Percentiles rank a stretch among this genome's conserved stretches.
These are phyloP conservation scores for Spilogale gracilis DNA, from an alignment of 2,113 vertebrate genomes.

Conservation along the genomic window DNA sequence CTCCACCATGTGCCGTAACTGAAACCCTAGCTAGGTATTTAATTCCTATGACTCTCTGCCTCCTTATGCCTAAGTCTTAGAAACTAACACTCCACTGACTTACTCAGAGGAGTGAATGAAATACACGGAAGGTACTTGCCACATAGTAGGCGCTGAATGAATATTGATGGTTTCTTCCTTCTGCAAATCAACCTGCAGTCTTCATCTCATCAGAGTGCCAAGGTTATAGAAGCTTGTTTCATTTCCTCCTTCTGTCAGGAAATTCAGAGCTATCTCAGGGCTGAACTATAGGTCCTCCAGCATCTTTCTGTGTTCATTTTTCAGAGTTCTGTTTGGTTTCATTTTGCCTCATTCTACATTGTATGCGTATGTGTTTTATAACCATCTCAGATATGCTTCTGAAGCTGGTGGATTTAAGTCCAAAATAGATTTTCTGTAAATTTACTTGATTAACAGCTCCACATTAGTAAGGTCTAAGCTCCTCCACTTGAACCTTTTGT, in stretches of 20 bases:
- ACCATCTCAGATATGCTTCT: background rate
- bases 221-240: background rate
- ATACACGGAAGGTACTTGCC: background rate
- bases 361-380: background rate
- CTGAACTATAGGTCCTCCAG: background rate
- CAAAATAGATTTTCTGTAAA: background rate
- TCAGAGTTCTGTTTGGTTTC: slow-evolving; percentile 22
- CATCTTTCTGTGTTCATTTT: background rate
- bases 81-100: background rate
- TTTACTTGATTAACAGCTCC: background rate
- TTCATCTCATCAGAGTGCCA: background rate
- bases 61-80: slow-evolving; percentile 21
- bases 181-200: background rate
- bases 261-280: background rate
- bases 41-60: background rate
- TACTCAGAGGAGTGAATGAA: slow-evolving; percentile 6
- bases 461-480: background rate
- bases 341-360: background rate
- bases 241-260: slow-evolving; percentile 15
- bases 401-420: background rate
- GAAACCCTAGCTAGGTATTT: background rate
- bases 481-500: background rate
- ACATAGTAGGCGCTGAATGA: background rate
- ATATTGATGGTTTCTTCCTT: background rate
- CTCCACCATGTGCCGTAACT: background rate